Base-by-base conservation (phyloP, 1,140 invertebrate species). In the Medauroidea extradentata region DNA sequence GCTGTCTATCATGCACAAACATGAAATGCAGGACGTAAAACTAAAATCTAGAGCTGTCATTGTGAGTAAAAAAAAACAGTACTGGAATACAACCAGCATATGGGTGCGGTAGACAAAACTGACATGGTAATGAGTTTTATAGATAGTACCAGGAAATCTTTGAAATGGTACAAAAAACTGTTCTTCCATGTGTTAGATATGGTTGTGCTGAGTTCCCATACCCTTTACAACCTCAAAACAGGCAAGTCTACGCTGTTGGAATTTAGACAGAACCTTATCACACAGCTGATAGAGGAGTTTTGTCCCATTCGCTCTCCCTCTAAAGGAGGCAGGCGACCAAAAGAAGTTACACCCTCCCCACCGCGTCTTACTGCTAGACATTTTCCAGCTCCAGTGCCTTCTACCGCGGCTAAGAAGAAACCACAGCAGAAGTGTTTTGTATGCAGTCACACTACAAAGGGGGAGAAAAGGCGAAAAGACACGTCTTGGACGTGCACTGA, bases 111-210 rank as follows among this genome's bases (percentile, higher is more conserved):
- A 2, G 66, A 72, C 46, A 48, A 50, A 21, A 59, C 63, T 21
- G 65, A 65, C 54, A 49, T 51, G 38, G 53, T 43, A 59, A 39
- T 64, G 14, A 29, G 48, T 43, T 56, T 50, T 3, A 41, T 55
- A 49, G 7, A 19, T 21, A 52, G 29, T 16, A 50, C 63, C 11
- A 60, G 66, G 44, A 68, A 69, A 57, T 42, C 44, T 8, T 34
- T 61, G 16, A 69, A 69, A 57, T 69, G 66, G 66, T 66, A 69
- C 27, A 65, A 59, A 42, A 68, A 70, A 53, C 25, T 65, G 14
- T 67, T 66, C 14, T 67, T 65, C 43, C 62, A 65, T 38, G 56
- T 66, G 2, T 9, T 66, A 11, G 51, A 62, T 23, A 39, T 66
- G 18, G 41, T 49, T 11, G 18, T 61, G 53, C 59, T 43, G 3